Percentiles rank a stretch among this genome's conserved stretches.
These are phyloP conservation scores for Paragorgia papillata DNA, from an alignment of 92 coral and sea anemone species.

Conservation along the genomic window DNA sequence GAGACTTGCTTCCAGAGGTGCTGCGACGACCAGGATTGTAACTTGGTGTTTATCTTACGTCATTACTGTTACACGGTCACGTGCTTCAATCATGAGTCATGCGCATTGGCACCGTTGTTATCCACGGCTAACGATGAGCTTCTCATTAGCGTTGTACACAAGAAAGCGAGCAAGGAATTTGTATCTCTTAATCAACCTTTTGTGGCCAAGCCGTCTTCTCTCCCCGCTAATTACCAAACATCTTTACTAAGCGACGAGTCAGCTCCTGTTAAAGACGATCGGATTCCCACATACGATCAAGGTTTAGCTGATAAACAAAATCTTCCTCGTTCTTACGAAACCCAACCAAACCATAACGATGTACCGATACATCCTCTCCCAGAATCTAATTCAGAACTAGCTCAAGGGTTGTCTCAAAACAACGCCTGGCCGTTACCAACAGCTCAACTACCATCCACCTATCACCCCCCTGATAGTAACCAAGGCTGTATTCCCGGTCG, in stretches of 20 bases:
- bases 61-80: conserved; percentile 84
- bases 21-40: conserved; percentile 72
- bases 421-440: neutral
- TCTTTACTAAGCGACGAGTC: neutral
- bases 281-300: neutral
- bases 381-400: neutral
- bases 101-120: conserved; percentile 39
- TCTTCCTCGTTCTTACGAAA: neutral
- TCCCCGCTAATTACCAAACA: conserved; percentile 41
- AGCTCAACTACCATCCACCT: neutral
- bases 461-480: neutral
- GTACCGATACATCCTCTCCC: no score
- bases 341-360: neutral
- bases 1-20: conserved; percentile 77
- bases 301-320: neutral
- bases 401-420: no score
- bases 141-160: conserved; percentile 25
- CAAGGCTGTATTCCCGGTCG: conserved; percentile 52
- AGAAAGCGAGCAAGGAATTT: neutral
- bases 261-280: neutral
- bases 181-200: neutral
- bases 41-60: conserved; percentile 85
- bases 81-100: conserved; percentile 63
- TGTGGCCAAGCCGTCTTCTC: conserved; percentile 26
- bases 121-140: conserved; percentile 14